Evolutionary conservation across 1,140 invertebrate species (phyloP), one percentile per base, ranked within the genome.

Genomic region (Rhysida immarginata): DNA sequence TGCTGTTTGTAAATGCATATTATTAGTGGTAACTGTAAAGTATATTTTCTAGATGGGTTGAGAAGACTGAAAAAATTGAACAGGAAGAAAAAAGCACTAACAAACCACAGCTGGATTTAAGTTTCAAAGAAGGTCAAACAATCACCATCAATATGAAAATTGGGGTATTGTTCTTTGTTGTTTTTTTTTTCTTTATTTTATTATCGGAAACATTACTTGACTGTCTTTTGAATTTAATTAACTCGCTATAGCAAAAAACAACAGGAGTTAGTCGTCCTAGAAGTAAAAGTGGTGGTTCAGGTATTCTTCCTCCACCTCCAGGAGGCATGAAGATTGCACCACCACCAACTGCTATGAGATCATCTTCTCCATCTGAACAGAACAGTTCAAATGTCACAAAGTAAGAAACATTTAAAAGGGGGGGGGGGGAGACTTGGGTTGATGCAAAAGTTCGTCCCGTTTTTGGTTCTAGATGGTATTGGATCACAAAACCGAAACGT

Each of bases 101-200:
- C 13, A 82, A 82, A 61, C 88, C 87, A 57, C 82, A 88, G 63
- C 72, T 97, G 18, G 92, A 97, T 77, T 76, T 97, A n/a, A 84
- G 91, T 56, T 96, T 98, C 66, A 98, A 97, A 70, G 95, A 96
- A 69, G 95, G 95, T 25, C 87, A 98, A 76, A 98, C 94, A 16
- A 97, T 98, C 60, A 96, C 93, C 75, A 94, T 98, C 44, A 97
- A 97, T 68, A 93, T 94, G 86, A 91, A 91, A 74, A 94, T 97
- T 62, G 90, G 87, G 60, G 91, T 95, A 76, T n/a, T n/a, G n/a
- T n/a, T n/a, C n/a, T n/a, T n/a, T n/a, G n/a, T n/a, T n/a, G n/a
- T n/a, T 78, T 80, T 13, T 48, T 70, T n/a, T 35, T 51, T 62
- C 14, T 43, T 11, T n/a, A 42, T 23, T 5, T 18, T 52, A 54